A percentile compares a stretch with the other conserved stretches of the same genome.
These are phyloP conservation scores for Bombus sibiricus DNA, from an alignment of 1,140 invertebrate genomes.

Conservation along the genomic window DNA sequence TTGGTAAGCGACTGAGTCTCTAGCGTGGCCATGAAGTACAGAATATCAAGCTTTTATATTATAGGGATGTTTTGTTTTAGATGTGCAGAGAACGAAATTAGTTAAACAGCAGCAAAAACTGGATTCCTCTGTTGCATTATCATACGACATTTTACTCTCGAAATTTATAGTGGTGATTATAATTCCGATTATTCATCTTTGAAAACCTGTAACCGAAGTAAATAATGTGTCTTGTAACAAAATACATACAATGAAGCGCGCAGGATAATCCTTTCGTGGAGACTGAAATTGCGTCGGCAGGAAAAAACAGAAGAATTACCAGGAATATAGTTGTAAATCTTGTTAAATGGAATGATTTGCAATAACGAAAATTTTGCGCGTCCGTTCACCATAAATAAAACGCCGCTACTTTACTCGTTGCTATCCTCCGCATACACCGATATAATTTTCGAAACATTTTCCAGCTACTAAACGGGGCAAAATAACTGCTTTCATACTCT, in stretches of 20 bases:
- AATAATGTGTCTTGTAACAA: background rate
- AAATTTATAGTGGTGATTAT: background rate
- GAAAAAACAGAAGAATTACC: background rate
- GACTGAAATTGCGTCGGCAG: background rate
- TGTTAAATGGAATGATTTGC: background rate
- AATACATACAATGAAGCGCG: too few species aligned
- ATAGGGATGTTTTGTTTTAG: background rate
- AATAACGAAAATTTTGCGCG: too few species aligned
- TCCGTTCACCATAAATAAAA: background rate
- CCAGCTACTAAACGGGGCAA: too few species aligned
- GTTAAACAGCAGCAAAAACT: background rate
- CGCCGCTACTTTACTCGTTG: too few species aligned
- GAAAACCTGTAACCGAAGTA: background rate
- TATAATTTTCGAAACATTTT: too few species aligned
- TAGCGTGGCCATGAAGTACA: background rate
- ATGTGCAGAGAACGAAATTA: background rate
- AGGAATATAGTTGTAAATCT: background rate
- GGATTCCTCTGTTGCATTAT: background rate
- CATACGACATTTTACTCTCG: background rate
- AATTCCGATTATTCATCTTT: background rate
- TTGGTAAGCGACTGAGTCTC: background rate
- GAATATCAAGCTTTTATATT: background rate
- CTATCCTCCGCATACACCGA: too few species aligned
- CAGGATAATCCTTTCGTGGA: background rate
- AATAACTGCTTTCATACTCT: too few species aligned